phyloP scores from a whole-genome alignment of 1,140 invertebrate genomes.

The Drosophila teissieri region DNA sequence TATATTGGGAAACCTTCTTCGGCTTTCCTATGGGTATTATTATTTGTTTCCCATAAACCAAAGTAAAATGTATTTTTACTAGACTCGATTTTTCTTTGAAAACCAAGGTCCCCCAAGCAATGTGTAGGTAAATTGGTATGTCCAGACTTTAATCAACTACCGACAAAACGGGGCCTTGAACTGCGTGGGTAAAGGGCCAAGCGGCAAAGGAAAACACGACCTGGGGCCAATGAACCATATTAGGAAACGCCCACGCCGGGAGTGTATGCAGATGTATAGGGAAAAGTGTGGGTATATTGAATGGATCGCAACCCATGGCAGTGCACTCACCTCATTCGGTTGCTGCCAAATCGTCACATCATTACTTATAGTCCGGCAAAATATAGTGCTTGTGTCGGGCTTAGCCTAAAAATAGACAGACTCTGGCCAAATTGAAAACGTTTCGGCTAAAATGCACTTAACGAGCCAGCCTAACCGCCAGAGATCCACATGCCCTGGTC shows the following conservation, averaged over 20 bases:
- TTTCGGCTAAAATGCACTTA: slow-evolving; percentile 69
- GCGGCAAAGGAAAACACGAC: slow-evolving; percentile 16
- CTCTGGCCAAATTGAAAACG: slow-evolving; percentile 72
- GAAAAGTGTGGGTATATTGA: slow-evolving; percentile 1
- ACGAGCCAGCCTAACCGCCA: slow-evolving; percentile 22
- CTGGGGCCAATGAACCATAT: slow-evolving; percentile 34
- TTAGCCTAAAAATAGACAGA: slow-evolving; percentile 42
- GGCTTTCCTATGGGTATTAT: no score
- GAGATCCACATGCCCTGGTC: neutral
- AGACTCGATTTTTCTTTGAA: neutral
- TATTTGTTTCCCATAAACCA: no score
- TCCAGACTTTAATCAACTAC: neutral
- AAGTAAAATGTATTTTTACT: no score
- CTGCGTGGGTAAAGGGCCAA: slow-evolving; percentile 19
- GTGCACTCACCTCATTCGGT: slow-evolving; percentile 53
- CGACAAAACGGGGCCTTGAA: slow-evolving; percentile 51
- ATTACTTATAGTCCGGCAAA: slow-evolving; percentile 76
- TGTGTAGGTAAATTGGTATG: neutral
- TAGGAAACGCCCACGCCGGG: slow-evolving; percentile 28
- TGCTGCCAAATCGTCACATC: slow-evolving; percentile 79
- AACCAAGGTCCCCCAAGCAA: neutral
- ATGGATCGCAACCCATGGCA: slow-evolving; percentile 11
- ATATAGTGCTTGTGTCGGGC: slow-evolving; percentile 67
- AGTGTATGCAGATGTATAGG: slow-evolving; percentile 1
- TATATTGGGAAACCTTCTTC: no score